Evolutionary conservation across 2,888 invertebrate species (phyloP).

Genomic region (Dusona sp.): DNA sequence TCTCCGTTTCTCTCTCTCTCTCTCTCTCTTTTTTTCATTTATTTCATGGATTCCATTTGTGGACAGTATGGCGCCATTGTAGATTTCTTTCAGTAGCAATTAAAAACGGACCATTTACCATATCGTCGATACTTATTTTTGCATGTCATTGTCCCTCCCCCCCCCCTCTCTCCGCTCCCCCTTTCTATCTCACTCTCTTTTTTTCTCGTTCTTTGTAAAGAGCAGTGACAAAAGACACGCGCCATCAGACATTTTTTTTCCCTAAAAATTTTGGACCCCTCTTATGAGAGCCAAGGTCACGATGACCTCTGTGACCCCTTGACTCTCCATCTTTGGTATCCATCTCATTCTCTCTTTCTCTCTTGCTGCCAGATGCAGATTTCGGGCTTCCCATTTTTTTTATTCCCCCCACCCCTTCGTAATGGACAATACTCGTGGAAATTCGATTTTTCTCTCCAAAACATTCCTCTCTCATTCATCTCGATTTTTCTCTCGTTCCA

Average conservation of each 20-base stretch:
- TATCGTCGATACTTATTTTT: constrained; percentile 79
- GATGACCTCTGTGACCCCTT: constrained; percentile 78
- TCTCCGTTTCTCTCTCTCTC: constrained; percentile 57
- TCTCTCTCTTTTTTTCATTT: background rate
- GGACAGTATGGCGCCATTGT: constrained; percentile 18
- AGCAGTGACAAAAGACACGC: constrained; percentile 53
- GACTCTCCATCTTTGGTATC: constrained; percentile 66
- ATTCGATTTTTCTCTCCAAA: constrained; percentile 77
- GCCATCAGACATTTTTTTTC: constrained; percentile 74
- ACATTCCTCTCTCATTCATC: constrained; percentile 71
- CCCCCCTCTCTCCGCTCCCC: constrained; percentile 19
- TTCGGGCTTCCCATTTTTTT: constrained; percentile 51
- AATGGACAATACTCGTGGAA: constrained; percentile 77
- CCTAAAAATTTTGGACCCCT: constrained; percentile 76
- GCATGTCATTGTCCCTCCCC: constrained; percentile 79
- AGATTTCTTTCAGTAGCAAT: constrained; percentile 74
- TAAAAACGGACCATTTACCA: constrained; percentile 79
- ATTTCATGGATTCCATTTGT: constrained; percentile 10
- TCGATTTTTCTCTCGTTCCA: constrained; percentile 67
- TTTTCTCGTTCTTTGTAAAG: constrained; percentile 54
- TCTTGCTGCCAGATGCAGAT: constrained; percentile 75
- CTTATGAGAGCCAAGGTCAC: constrained; percentile 78
- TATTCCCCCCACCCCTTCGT: constrained; percentile 63
- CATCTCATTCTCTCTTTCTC: constrained; percentile 36
- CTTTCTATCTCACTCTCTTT: constrained; percentile 44